Evolutionary conservation across 2,113 vertebrate species (phyloP), one percentile per base, ranked within the genome.

Genomic region (Podarcis raffonei): DNA sequence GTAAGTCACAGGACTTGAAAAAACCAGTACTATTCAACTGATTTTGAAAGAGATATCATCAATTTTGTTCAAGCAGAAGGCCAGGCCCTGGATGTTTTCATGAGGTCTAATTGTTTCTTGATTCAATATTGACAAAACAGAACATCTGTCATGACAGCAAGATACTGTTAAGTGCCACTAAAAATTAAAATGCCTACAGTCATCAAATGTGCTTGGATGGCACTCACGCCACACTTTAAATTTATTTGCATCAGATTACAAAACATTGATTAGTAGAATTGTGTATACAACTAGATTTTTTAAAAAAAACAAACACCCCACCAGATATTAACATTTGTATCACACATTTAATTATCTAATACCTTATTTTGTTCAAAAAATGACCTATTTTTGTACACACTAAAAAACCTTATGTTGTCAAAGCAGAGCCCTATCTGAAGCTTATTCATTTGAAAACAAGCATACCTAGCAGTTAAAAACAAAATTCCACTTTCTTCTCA

Each of bases 81-180:
- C 66, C 32, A 32, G 88, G 39, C 62, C 72, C 77, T 91, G 85
- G 94, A 94, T 85, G 87, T 95, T 96, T 96, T 93, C 91, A 93
- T 84, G 90, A 92, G 92, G 90, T 89, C 96, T 96, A 96, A 96
- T 96, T 96, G 90, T 96, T 96, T 96, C 91, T 96, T 96, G 91
- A 95, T 95, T 95, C 89, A 92, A 87, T 97, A 97, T 95, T 94
- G 96, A 97, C 95, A 95, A 95, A 93, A 85, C 22, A 90, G 85
- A 90, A 93, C 87, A 91, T 93, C 87, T 87, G 90, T 94, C 93
- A 94, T 18, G 90, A 93, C 85, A 93, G 88, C 42, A 89, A 95
- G 93, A 91, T 90, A 92, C 89, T 93, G 93, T 83, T 88, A 96
- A 96, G 87, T 94, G 92, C 89, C 93, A 95, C n/a, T 92, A 94